Percentiles rank a stretch among this genome's conserved stretches.
Evolutionary conservation across 1,140 invertebrate species (phyloP).

Genomic region (Batillaria attramentaria): DNA sequence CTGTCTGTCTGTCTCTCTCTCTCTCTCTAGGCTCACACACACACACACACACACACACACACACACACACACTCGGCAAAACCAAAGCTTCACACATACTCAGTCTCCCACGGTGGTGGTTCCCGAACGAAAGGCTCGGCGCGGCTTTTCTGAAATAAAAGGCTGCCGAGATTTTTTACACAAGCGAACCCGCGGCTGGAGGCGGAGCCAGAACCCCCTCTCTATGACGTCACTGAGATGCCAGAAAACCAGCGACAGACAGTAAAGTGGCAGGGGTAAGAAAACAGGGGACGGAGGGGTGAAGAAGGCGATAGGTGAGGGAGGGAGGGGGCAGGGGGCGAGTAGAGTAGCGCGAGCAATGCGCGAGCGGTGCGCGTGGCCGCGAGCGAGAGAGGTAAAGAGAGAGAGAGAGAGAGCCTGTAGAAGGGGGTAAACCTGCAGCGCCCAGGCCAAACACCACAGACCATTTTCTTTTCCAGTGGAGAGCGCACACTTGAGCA

Average conservation of each 20-base stretch:
- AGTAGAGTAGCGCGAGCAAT: conserved; percentile 11
- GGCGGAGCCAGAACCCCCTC: neutral
- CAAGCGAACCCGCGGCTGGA: too few species aligned
- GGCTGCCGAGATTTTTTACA: too few species aligned
- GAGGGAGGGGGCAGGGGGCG: neutral
- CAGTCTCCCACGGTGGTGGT: too few species aligned
- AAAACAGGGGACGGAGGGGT: neutral
- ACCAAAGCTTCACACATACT: neutral
- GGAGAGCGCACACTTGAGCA: conserved; percentile 25
- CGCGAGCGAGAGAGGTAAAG: neutral
- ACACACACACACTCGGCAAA: neutral
- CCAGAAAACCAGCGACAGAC: neutral
- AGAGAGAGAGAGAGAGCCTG: neutral
- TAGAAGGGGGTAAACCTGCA: neutral
- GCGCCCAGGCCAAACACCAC: neutral
- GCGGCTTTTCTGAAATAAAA: too few species aligned
- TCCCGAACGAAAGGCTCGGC: too few species aligned
- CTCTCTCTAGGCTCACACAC: neutral
- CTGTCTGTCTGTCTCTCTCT: too few species aligned
- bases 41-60: neutral
- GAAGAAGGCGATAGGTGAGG: neutral
- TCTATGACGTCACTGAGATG: neutral
- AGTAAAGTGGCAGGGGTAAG: neutral
- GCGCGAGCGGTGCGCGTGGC: neutral
- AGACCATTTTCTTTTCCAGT: conserved; percentile 40